Conservation (phyloP, 1,140 invertebrate genomes). For the Drosophila nigrodunni region DNA sequence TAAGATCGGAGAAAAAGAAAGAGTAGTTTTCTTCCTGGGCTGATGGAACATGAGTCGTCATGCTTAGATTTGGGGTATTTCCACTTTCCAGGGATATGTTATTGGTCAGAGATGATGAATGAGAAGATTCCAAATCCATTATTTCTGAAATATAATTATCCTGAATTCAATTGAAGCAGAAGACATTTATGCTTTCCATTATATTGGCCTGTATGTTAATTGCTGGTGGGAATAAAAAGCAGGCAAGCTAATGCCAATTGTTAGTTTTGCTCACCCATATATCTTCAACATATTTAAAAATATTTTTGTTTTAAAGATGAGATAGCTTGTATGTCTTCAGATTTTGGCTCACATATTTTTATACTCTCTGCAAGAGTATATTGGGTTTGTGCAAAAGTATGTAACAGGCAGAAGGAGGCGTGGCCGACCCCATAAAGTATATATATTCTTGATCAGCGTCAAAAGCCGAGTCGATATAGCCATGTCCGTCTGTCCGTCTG, state of each 20-base stretch:
- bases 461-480: no score
- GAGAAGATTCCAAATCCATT: not conserved
- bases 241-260: conserved; percentile 38
- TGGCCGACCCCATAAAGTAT: no score
- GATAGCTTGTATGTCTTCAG: conserved; percentile 31
- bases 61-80: not conserved
- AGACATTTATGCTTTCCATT: not conserved
- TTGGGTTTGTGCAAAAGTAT: no score
- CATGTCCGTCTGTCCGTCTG: no score
- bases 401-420: no score
- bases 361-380: no score
- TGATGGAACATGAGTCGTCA: not conserved
- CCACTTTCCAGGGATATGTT: not conserved
- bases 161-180: not conserved
- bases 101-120: no score
- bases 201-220: conserved; percentile 26
- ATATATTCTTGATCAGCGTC: no score
- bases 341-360: conserved; percentile 26
- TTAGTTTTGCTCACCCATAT: conserved; percentile 25
- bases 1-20: conserved; percentile 2
- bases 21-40: not conserved
- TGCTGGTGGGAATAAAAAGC: conserved; percentile 39
- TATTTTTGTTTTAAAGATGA: conserved; percentile 36
- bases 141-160: not conserved
- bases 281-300: conserved; percentile 16